phyloP scores from a whole-genome alignment of 1,140 invertebrate genomes.

The Lepeophtheirus salmonis region DNA sequence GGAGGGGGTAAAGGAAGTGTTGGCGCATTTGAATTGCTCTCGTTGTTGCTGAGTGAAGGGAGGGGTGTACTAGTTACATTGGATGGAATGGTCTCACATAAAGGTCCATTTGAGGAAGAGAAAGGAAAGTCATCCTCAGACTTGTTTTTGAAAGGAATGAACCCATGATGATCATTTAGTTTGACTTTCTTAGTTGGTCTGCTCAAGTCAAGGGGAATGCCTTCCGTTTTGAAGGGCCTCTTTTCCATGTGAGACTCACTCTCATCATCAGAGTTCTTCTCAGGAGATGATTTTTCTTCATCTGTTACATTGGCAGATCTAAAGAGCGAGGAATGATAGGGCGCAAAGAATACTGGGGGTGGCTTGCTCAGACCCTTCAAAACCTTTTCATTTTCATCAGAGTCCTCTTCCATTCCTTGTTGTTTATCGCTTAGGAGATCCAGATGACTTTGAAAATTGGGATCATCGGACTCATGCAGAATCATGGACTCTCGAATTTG shows the following conservation, averaged over 20 bases:
- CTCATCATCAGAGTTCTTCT: background rate
- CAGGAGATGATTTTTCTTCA: background rate
- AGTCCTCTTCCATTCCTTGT: no score
- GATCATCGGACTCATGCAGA: slow-evolving; percentile 59
- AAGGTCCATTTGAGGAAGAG: slow-evolving; percentile 17
- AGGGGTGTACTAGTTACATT: no score
- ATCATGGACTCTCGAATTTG: slow-evolving; percentile 67
- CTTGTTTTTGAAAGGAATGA: slow-evolving; percentile 5
- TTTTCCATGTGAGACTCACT: background rate
- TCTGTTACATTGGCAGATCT: background rate
- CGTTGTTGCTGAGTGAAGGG: no score
- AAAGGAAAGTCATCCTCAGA: slow-evolving; percentile 18
- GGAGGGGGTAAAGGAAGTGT: slow-evolving; percentile 20
- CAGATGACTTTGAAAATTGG: no score
- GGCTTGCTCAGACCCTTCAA: background rate
- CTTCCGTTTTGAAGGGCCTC: background rate
- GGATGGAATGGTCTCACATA: slow-evolving; percentile 14
- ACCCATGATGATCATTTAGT: background rate
- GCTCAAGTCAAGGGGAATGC: slow-evolving; percentile 3
- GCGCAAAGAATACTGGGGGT: slow-evolving; percentile 1
- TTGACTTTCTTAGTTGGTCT: background rate
- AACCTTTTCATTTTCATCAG: background rate
- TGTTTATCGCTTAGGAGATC: no score
- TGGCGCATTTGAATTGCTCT: no score
- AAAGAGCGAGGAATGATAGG: background rate